Conservation (phyloP, 1,140 invertebrate genomes). For the Plodia interpunctella region DNA sequence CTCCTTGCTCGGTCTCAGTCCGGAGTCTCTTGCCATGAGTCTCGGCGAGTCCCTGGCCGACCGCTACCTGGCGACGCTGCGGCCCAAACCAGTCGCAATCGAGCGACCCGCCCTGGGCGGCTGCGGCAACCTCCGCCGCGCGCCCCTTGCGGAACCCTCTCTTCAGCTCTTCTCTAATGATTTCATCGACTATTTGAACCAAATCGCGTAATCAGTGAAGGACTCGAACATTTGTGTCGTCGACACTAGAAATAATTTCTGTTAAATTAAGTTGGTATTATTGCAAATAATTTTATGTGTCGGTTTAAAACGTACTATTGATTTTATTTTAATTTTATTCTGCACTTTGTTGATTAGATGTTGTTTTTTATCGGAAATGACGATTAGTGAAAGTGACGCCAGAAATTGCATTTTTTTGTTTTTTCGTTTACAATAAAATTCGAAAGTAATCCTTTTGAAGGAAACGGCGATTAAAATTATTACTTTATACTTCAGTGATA, state of each 20-base stretch:
- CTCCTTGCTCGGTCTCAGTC: conserved; percentile 60
- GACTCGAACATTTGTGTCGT: conserved; percentile 44
- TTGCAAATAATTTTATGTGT: conserved; percentile 76
- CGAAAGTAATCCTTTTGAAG: conserved; percentile 57
- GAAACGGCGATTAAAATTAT: conserved; percentile 55
- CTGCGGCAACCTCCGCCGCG: conserved; percentile 43
- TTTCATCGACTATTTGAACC: conserved; percentile 79
- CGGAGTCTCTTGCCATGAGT: conserved; percentile 62
- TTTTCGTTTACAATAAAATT: conserved; percentile 43
- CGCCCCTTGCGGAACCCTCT: conserved; percentile 44
- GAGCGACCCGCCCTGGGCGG: conserved; percentile 34
- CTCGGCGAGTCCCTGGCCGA: conserved; percentile 64
- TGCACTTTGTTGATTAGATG: conserved; percentile 74
- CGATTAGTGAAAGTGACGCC: conserved; percentile 63
- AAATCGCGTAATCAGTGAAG: conserved; percentile 71
- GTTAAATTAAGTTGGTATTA: conserved; percentile 77
- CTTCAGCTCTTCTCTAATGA: conserved; percentile 80
- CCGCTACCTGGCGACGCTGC: conserved; percentile 53
- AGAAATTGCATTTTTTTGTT: conserved; percentile 72
- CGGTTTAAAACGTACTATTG: conserved; percentile 74
- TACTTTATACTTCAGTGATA: conserved; percentile 69
- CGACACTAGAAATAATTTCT: conserved; percentile 69
- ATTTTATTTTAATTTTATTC: conserved; percentile 77
- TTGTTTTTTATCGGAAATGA: conserved; percentile 70
- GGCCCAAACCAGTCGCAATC: conserved; percentile 42